Evolutionary conservation across 1,140 invertebrate species (phyloP).

Genomic region (Drosophila kohkoa): DNA sequence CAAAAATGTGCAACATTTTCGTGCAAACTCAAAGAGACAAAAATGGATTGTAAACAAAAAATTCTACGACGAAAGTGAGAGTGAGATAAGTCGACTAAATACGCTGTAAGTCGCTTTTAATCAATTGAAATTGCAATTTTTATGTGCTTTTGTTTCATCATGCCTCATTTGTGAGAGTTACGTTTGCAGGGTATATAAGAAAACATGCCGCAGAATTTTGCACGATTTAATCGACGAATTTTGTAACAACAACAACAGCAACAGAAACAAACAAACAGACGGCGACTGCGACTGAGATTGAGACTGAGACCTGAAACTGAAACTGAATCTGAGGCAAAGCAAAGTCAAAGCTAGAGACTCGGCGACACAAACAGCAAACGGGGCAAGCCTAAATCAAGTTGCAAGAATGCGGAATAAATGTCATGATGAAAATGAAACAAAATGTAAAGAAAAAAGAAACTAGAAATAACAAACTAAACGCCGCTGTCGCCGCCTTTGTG

Average conservation of each 20-base stretch:
- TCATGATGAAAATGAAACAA: slow-evolving; percentile 57
- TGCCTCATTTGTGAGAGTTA: neutral
- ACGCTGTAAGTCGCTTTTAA: neutral
- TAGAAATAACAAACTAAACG: slow-evolving; percentile 19
- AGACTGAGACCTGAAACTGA: slow-evolving; percentile 18
- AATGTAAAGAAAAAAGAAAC: slow-evolving; percentile 11
- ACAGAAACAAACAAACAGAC: slow-evolving; percentile 7
- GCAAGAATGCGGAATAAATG: slow-evolving; percentile 83
- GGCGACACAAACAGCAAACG: slow-evolving; percentile 42
- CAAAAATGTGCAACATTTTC: neutral
- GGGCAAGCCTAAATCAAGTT: slow-evolving; percentile 76
- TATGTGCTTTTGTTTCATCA: neutral
- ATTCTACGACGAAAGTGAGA: slow-evolving; percentile 4
- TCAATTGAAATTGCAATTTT: neutral
- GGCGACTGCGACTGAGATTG: slow-evolving; percentile 3
- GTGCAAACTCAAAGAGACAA: neutral
- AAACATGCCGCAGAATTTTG: slow-evolving; percentile 52
- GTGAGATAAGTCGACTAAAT: neutral
- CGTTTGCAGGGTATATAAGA: slow-evolving; percentile 12
- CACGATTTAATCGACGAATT: slow-evolving; percentile 59
- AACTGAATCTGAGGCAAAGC: slow-evolving; percentile 9
- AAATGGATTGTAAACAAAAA: neutral
- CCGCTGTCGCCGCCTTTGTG: slow-evolving; percentile 30
- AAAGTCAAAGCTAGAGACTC: slow-evolving; percentile 12
- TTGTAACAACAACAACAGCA: slow-evolving; percentile 19